Conservation (phyloP, 2,888 invertebrate species). For the Diarsia brunnea region DNA sequence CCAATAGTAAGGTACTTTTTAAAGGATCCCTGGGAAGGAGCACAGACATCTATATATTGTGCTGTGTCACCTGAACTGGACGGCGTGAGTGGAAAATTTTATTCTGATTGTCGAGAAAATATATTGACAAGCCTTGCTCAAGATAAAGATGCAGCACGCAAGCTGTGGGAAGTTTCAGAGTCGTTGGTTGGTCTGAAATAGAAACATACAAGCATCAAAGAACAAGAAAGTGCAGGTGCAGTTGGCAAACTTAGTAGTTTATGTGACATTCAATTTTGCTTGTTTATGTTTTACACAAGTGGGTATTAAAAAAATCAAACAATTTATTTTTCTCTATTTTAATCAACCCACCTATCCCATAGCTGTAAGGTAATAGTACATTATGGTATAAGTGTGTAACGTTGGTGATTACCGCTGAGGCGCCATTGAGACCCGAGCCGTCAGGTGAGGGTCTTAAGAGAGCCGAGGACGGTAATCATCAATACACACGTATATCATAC, state of each 20-base stretch:
- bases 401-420: no score
- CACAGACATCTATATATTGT: slow-evolving; percentile 90
- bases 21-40: slow-evolving; percentile 80
- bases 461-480: no score
- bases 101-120: slow-evolving; percentile 88
- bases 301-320: no score
- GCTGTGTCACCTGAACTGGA: slow-evolving; percentile 89
- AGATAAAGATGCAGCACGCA: slow-evolving; percentile 87
- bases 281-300: background rate
- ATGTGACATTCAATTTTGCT: background rate
- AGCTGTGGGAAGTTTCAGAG: slow-evolving; percentile 91
- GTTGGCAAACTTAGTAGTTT: background rate
- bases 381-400: no score
- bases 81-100: slow-evolving; percentile 91
- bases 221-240: background rate
- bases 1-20: slow-evolving; percentile 71
- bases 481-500: no score
- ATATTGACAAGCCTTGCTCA: slow-evolving; percentile 82
- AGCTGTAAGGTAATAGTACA: no score
- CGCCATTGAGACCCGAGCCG: no score
- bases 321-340: background rate
- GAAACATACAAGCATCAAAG: background rate
- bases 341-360: background rate
- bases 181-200: slow-evolving; percentile 74
- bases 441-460: no score